Percentiles rank a stretch among this genome's conserved stretches.
Evolutionary conservation across 2,888 invertebrate species (phyloP).

Genomic region (Himalopsyche anomala): DNA sequence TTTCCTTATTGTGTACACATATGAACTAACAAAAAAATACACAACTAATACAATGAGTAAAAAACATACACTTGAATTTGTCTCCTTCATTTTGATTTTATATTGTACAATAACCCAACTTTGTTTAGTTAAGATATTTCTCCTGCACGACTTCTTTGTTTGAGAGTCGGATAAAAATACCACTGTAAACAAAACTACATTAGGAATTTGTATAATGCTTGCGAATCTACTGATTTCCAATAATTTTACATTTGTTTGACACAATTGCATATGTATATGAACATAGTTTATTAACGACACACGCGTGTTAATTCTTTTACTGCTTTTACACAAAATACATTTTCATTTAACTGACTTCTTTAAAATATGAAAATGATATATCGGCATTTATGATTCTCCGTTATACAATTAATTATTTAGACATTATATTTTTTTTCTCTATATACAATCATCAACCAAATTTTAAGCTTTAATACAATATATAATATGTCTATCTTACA

Average conservation of each 20-base stretch:
- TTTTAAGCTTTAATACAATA: too few species aligned
- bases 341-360: too few species aligned
- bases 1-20: constrained; percentile 5
- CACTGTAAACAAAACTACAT: background rate
- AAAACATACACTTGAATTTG: constrained; percentile 32
- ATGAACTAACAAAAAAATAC: background rate
- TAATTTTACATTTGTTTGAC: background rate
- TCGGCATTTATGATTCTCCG: too few species aligned
- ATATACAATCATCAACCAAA: too few species aligned
- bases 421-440: too few species aligned
- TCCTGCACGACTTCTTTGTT: background rate
- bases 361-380: too few species aligned
- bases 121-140: background rate
- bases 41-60: background rate
- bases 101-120: background rate
- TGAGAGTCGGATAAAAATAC: constrained; percentile 8
- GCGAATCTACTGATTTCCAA: constrained; percentile 13
- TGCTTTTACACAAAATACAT: background rate
- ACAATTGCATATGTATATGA: background rate
- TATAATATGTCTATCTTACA: too few species aligned
- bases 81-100: background rate
- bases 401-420: too few species aligned
- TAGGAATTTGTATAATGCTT: background rate
- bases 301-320: background rate
- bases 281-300: background rate